Percentiles rank a stretch among this genome's conserved stretches.
These are phyloP conservation scores for Psittacus erithacus DNA, from an alignment of 2,113 vertebrate species.

Conservation along the genomic window DNA sequence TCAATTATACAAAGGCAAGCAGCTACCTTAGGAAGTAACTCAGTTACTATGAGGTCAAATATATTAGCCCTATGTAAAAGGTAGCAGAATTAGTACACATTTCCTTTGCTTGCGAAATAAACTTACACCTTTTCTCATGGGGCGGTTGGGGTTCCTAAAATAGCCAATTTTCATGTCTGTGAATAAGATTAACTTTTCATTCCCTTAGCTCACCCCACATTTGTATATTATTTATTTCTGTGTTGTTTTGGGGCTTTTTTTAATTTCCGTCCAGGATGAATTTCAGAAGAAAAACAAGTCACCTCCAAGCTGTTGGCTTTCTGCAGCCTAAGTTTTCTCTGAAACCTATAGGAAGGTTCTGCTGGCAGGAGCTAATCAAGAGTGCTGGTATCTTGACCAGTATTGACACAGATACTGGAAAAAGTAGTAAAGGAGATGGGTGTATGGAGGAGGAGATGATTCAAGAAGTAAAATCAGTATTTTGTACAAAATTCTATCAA, in stretches of 20 bases:
- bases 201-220: neutral
- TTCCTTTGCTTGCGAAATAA: neutral
- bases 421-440: neutral
- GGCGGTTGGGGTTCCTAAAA: neutral
- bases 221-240: neutral
- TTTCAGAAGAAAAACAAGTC: neutral
- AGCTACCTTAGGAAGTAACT: neutral
- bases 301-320: neutral
- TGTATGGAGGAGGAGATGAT: neutral
- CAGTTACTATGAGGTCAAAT: neutral
- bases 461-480: neutral
- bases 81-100: neutral
- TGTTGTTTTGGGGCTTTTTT: neutral
- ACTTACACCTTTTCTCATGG: neutral
- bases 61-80: neutral
- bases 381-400: accelerated
- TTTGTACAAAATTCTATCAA: neutral
- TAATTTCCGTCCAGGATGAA: neutral
- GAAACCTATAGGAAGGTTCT: neutral
- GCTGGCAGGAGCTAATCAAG: neutral
- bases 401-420: neutral
- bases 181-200: neutral
- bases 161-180: neutral
- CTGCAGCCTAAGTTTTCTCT: neutral
- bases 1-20: neutral